A percentile compares a stretch with the other conserved stretches of the same genome.
Conservation (phyloP, 2,113 vertebrate species). For the Oryzias curvinotus region DNA sequence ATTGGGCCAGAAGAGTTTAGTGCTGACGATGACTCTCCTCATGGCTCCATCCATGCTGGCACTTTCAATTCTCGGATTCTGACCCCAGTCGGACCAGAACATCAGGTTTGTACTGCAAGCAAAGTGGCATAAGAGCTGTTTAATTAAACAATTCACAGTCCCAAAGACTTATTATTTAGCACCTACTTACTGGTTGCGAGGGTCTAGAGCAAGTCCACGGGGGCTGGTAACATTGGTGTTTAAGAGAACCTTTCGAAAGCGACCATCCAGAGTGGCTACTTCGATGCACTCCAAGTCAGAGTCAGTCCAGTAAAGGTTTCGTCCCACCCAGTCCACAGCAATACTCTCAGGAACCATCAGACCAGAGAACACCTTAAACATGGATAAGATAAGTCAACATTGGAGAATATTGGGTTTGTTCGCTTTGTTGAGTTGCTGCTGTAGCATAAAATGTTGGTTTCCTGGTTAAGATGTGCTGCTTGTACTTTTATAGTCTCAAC, state of each 20-base stretch:
- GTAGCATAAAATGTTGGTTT: background rate
- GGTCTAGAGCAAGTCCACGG: constrained; percentile 73
- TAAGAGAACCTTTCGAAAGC: constrained; percentile 70
- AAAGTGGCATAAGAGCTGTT: background rate
- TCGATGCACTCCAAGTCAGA: constrained; percentile 76
- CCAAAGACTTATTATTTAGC: background rate
- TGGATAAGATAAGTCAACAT: background rate
- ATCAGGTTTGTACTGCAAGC: constrained; percentile 66
- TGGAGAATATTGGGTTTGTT: background rate
- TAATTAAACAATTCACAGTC: background rate
- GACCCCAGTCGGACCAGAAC: constrained; percentile 81
- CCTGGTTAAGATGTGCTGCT: background rate
- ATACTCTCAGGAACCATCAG: constrained; percentile 72
- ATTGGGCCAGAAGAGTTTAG: constrained; percentile 77
- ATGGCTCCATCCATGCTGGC: constrained; percentile 71
- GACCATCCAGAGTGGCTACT: constrained; percentile 76
- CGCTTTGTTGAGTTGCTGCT: background rate
- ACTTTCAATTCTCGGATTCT: constrained; percentile 74
- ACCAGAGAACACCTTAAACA: constrained; percentile 71
- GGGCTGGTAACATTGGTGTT: constrained; percentile 74
- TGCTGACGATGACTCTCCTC: constrained; percentile 68
- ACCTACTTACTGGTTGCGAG: constrained; percentile 67
- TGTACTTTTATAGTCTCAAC: background rate
- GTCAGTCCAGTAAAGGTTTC: constrained; percentile 78
- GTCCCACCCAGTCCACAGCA: constrained; percentile 77